phyloP scores from a whole-genome alignment of 2,888 invertebrate genomes.

The Escarpia spicata region DNA sequence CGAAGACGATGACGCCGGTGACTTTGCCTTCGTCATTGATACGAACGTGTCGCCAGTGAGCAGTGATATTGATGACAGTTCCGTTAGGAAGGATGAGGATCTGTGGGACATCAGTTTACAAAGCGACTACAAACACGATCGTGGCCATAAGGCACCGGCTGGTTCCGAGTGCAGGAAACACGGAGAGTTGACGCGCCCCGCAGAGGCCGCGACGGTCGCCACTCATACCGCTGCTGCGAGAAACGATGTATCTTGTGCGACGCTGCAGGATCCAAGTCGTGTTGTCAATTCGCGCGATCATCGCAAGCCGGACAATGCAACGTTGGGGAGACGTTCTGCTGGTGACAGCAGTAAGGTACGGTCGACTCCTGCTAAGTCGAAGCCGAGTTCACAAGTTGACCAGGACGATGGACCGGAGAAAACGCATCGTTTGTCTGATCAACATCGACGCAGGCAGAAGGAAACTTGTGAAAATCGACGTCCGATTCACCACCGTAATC shows the following conservation, averaged over 20 bases:
- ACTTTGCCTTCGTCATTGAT: background rate
- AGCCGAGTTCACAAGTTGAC: background rate
- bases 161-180: background rate
- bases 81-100: background rate
- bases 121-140: background rate
- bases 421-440: background rate
- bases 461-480: constrained; percentile 7
- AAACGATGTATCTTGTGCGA: background rate
- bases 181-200: background rate
- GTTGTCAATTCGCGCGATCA: background rate
- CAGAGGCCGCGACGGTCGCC: background rate
- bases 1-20: background rate
- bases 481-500: background rate
- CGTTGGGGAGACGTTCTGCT: background rate
- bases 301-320: background rate
- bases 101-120: background rate
- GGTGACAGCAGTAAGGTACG: background rate
- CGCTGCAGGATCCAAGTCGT: background rate
- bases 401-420: background rate
- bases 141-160: background rate
- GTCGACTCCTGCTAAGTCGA: background rate
- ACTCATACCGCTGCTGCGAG: background rate
- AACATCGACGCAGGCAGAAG: background rate
- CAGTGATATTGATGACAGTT: background rate
- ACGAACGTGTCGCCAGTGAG: constrained; percentile 3